A percentile compares a stretch with the other conserved stretches of the same genome.
Evolutionary conservation across 2,888 invertebrate genomes (phyloP).

Genomic region (Tethea ocularis): DNA sequence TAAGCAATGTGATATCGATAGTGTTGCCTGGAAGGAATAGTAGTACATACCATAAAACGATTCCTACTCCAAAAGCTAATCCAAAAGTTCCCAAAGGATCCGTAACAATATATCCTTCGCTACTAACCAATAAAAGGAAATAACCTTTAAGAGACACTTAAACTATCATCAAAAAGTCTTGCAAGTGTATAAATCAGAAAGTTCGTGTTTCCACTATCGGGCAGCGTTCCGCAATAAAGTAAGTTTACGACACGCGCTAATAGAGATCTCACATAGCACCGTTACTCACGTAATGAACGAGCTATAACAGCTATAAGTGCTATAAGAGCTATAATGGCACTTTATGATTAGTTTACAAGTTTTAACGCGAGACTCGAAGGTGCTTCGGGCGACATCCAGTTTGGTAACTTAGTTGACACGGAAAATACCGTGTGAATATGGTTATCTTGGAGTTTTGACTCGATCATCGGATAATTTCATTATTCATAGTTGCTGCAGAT

Average conservation of each 20-base stretch:
- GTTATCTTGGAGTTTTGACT: not conserved
- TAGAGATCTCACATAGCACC: conserved; percentile 31
- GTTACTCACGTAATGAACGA: conserved; percentile 21
- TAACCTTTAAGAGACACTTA: conserved; percentile 3
- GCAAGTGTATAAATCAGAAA: conserved; percentile 54
- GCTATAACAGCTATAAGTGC: conserved; percentile 8
- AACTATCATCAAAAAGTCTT: conserved; percentile 3
- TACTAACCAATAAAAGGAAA: not conserved
- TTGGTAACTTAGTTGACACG: conserved; percentile 7
- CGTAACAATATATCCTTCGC: not conserved
- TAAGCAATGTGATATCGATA: too few relatives aligned
- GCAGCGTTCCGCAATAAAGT: conserved; percentile 40
- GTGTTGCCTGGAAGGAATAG: too few relatives aligned
- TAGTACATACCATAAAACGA: not conserved
- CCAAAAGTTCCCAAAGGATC: not conserved
- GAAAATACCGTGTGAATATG: not conserved
- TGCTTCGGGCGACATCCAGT: conserved; percentile 12
- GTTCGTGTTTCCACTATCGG: conserved; percentile 48
- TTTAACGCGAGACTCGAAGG: conserved; percentile 22
- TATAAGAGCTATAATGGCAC: conserved; percentile 17
- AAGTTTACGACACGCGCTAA: conserved; percentile 54
- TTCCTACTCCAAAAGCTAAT: not conserved
- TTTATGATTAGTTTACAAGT: conserved; percentile 29
- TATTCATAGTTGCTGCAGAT: not conserved
- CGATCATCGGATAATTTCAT: not conserved